A percentile compares a stretch with the other conserved stretches of the same genome.
Evolutionary conservation across 1,140 invertebrate genomes (phyloP).

Genomic region (Drosophila nigromelanica): DNA sequence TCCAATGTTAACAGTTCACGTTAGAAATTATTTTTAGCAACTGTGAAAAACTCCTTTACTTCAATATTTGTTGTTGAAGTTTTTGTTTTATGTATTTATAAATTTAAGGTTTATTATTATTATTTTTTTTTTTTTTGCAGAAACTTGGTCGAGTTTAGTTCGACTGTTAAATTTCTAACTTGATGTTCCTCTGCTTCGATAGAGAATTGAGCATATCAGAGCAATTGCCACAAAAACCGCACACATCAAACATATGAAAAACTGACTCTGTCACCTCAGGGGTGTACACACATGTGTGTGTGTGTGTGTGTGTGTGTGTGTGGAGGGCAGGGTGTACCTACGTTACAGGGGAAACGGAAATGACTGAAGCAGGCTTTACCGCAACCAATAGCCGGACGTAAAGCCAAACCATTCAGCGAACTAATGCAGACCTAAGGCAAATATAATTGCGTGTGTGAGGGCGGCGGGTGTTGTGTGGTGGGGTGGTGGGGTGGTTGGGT

Average conservation of each 20-base stretch:
- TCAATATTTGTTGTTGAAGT: too few relatives aligned
- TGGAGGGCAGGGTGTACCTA: background rate
- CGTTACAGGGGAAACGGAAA: constrained; percentile 64
- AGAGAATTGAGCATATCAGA: constrained; percentile 49
- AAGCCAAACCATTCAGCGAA: constrained; percentile 53
- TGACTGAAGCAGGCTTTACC: constrained; percentile 63
- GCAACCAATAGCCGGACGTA: constrained; percentile 30
- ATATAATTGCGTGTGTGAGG: constrained; percentile 73
- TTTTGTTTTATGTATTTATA: too few relatives aligned
- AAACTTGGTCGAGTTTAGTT: too few relatives aligned
- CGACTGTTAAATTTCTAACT: too few relatives aligned
- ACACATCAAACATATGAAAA: constrained; percentile 69
- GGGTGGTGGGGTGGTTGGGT: background rate
- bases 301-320: background rate
- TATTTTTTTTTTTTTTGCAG: too few relatives aligned
- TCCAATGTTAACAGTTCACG: too few relatives aligned
- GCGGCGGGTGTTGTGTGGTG: background rate
- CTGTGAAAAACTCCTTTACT: too few relatives aligned
- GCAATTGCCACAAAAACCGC: constrained; percentile 68
- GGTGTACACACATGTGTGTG: constrained; percentile 1
- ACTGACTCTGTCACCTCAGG: constrained; percentile 60
- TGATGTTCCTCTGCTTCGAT: too few relatives aligned
- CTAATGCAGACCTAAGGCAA: constrained; percentile 82
- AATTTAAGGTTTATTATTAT: too few relatives aligned
- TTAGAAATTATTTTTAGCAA: too few relatives aligned